These are phyloP conservation scores for Solea solea DNA, from an alignment of 2,113 vertebrate genomes.

Conservation along the genomic window DNA sequence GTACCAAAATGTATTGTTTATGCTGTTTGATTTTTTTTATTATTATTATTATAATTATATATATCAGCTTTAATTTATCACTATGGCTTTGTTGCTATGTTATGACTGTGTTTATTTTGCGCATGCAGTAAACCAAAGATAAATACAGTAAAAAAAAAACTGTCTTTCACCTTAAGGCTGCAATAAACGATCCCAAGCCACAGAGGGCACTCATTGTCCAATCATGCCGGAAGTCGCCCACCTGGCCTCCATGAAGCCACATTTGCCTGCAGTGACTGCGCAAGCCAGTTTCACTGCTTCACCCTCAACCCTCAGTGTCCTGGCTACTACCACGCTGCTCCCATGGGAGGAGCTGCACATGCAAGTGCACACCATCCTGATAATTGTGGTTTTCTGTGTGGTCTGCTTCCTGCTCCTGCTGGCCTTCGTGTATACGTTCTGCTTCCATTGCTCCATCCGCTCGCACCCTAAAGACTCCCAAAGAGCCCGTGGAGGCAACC, in stretches of 20 bases:
- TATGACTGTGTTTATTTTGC: too few species aligned
- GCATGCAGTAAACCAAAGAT: background rate
- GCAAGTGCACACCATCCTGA: slow-evolving; percentile 69
- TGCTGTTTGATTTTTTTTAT: too few species aligned
- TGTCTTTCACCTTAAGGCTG: background rate
- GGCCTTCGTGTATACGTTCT: slow-evolving; percentile 77
- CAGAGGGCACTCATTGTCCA: background rate
- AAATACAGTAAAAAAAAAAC: background rate
- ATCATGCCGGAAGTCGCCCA: slow-evolving; percentile 52
- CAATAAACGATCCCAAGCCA: background rate
- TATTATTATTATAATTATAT: too few species aligned
- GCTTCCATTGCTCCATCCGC: slow-evolving; percentile 71
- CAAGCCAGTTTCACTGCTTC: background rate
- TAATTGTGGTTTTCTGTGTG: slow-evolving; percentile 71
- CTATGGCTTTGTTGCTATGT: too few species aligned
- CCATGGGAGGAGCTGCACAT: slow-evolving; percentile 52
- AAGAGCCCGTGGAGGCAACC: slow-evolving; percentile 19
- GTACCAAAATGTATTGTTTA: background rate
- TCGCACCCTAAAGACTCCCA: slow-evolving; percentile 37
- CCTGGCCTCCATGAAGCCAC: slow-evolving; percentile 32
- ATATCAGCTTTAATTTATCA: too few species aligned
- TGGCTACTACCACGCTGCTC: slow-evolving; percentile 12
- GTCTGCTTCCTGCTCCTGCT: slow-evolving; percentile 79
- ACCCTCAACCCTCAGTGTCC: background rate
- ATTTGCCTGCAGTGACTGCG: slow-evolving; percentile 10